These are phyloP conservation scores for Girardinus metallicus DNA, from an alignment of 2,797 vertebrate genomes.

Conservation along the genomic window DNA sequence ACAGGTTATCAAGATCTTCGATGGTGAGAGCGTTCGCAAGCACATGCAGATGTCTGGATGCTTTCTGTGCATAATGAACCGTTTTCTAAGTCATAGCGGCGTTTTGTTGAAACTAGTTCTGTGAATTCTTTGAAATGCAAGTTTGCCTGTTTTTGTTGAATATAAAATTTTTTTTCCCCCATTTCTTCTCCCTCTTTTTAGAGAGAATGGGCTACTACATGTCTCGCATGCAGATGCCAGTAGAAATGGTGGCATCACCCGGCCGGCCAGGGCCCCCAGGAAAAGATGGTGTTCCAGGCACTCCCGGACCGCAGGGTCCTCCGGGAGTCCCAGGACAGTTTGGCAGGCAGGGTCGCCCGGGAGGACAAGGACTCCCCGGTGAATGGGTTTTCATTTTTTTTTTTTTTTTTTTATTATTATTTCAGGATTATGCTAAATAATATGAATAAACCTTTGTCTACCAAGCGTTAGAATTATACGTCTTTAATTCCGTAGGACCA, in stretches of 20 bases:
- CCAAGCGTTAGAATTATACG: slow-evolving; percentile 3
- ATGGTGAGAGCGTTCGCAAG: slow-evolving; percentile 80
- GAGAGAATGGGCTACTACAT: slow-evolving; percentile 96
- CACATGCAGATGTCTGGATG: not conserved
- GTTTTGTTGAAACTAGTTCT: not conserved
- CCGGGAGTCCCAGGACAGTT: slow-evolving; percentile 91
- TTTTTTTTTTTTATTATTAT: too few species aligned
- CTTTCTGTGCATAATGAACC: slow-evolving; percentile 1
- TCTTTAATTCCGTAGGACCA: slow-evolving; percentile 78
- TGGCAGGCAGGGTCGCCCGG: slow-evolving; percentile 91
- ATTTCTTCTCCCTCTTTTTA: slow-evolving; percentile 60
- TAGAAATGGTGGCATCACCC: slow-evolving; percentile 87
- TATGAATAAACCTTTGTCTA: not conserved
- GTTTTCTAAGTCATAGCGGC: not conserved
- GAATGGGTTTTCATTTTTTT: slow-evolving; percentile 10
- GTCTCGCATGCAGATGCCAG: slow-evolving; percentile 89
- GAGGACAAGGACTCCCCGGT: slow-evolving; percentile 88
- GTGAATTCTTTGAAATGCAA: slow-evolving; percentile 12
- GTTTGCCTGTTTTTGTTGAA: slow-evolving; percentile 8
- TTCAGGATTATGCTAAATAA: not conserved
- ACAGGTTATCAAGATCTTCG: slow-evolving; percentile 95
- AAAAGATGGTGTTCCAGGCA: slow-evolving; percentile 88
- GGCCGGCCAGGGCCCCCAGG: slow-evolving; percentile 93
- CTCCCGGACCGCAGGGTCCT: slow-evolving; percentile 83
- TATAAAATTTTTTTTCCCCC: not conserved